phyloP scores from a whole-genome alignment of 2,888 invertebrate genomes.

The Steinernema hermaphroditum region DNA sequence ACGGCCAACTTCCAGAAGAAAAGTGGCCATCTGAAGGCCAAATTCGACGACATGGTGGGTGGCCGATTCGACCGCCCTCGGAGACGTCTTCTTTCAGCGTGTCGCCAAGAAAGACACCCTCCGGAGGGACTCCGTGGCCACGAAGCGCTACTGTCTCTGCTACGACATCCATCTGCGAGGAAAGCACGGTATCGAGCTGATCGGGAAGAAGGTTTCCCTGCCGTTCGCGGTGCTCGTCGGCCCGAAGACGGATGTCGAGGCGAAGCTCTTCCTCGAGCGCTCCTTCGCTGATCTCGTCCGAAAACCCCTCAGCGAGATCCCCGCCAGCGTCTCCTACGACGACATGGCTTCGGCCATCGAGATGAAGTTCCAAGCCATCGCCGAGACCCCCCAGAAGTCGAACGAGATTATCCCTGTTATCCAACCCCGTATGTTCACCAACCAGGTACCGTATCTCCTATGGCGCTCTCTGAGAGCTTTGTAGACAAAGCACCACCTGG shows the following conservation, averaged over 20 bases:
- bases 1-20: conserved; percentile 51
- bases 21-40: conserved; percentile 53
- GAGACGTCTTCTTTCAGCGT: conserved; percentile 44
- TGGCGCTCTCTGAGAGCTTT: no score
- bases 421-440: conserved; percentile 58
- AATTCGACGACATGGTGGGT: conserved; percentile 65
- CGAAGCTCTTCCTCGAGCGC: conserved; percentile 63
- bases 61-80: not conserved
- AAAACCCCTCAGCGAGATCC: conserved; percentile 62
- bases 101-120: conserved; percentile 65
- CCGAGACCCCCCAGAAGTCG: conserved; percentile 64
- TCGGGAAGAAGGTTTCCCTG: conserved; percentile 62
- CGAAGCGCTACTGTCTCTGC: conserved; percentile 62
- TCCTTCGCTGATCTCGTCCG: conserved; percentile 57
- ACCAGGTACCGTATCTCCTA: conserved; percentile 42
- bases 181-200: conserved; percentile 61
- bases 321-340: conserved; percentile 51
- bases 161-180: conserved; percentile 57
- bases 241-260: conserved; percentile 65
- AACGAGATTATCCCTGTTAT: conserved; percentile 60
- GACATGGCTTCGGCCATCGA: conserved; percentile 65
- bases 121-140: conserved; percentile 64
- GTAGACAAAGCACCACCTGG: conserved; percentile 58
- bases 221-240: conserved; percentile 66
- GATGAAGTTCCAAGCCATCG: conserved; percentile 65